phyloP scores from a whole-genome alignment of 2,797 vertebrate species.

The Todus mexicanus region DNA sequence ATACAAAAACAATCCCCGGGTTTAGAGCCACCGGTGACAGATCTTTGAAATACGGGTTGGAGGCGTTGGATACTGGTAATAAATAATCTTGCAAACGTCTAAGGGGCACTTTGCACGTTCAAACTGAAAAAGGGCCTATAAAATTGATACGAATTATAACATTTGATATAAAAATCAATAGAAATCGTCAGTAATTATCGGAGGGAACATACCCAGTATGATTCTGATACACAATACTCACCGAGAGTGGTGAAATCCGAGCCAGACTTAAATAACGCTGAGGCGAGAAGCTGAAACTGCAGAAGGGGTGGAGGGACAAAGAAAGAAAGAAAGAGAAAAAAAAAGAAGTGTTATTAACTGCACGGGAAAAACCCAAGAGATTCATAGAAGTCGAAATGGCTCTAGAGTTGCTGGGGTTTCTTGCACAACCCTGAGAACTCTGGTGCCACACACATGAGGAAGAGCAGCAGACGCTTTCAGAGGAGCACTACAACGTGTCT shows the following conservation, averaged over 20 bases:
- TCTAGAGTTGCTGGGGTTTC: neutral
- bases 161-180: neutral
- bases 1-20: neutral
- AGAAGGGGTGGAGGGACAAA: neutral
- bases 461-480: neutral
- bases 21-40: conserved; percentile 30
- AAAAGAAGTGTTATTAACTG: neutral
- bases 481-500: neutral
- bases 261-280: conserved; percentile 95
- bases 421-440: neutral
- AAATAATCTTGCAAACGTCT: neutral
- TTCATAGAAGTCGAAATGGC: neutral
- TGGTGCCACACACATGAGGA: neutral
- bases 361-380: neutral
- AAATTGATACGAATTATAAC: neutral
- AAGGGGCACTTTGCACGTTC: neutral
- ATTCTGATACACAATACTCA: conserved; percentile 73
- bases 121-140: neutral
- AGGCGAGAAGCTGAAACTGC: conserved; percentile 97
- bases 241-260: conserved; percentile 96
- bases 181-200: neutral
- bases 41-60: conserved; percentile 4
- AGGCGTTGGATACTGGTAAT: neutral
- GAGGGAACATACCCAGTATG: neutral
- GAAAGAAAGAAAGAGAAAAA: neutral